Evolutionary conservation across 2,113 vertebrate species (phyloP).

Genomic region (Sturnus vulgaris): DNA sequence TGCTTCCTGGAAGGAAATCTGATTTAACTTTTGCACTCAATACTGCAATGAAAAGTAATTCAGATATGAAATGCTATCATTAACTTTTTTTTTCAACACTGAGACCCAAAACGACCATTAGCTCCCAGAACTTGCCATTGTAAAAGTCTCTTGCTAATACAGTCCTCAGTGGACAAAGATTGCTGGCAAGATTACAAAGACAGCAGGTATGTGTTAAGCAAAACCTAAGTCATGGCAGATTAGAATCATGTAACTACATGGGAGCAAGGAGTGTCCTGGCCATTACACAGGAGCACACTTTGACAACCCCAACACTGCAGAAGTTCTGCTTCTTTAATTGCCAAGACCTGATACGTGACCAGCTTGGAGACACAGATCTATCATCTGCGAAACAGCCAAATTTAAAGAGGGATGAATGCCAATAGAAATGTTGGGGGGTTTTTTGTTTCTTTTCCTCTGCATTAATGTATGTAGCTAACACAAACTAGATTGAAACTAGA

Average conservation of each 20-base stretch:
- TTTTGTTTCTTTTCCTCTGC: not conserved
- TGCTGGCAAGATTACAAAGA: not conserved
- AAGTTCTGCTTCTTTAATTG: not conserved
- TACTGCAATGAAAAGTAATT: not conserved
- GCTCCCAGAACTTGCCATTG: not conserved
- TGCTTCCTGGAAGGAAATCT: not conserved
- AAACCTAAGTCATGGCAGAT: not conserved
- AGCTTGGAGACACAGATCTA: not conserved
- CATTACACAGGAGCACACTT: not conserved
- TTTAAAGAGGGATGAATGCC: not conserved
- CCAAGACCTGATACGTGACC: not conserved
- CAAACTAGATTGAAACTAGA: not conserved
- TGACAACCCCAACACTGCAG: not conserved
- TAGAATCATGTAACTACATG: not conserved
- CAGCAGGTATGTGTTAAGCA: not conserved
- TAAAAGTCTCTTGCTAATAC: not conserved
- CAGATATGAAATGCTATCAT: not conserved
- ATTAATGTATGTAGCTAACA: not conserved
- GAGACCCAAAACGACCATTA: not conserved
- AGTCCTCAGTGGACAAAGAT: not conserved
- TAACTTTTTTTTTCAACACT: not conserved
- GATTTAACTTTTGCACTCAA: not conserved
- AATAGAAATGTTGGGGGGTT: not conserved
- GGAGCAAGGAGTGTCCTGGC: not conserved
- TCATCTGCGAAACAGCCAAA: not conserved